A percentile compares a stretch with the other conserved stretches of the same genome.
Conservation (phyloP, 92 coral and sea anemone species). For the Epizoanthus rinbou region DNA sequence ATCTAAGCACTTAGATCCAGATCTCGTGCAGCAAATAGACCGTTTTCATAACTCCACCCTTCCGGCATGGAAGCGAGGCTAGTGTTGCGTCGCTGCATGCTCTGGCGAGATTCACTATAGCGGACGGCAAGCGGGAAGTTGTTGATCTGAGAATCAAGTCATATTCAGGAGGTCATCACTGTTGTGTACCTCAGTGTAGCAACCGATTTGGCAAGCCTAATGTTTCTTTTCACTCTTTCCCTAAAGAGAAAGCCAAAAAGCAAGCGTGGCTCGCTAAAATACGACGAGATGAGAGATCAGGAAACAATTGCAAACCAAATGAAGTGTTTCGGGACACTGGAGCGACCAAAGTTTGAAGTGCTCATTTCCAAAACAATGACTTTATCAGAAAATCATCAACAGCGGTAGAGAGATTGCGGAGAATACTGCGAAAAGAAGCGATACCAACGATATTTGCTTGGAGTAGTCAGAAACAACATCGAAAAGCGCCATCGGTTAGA, state of each 20-base stretch:
- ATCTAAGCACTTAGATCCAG: no score
- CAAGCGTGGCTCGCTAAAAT: background rate
- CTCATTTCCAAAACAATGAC: no score
- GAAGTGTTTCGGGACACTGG: background rate
- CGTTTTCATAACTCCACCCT: conserved; percentile 10
- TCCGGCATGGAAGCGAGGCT: background rate
- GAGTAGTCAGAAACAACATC: no score
- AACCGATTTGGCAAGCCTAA: background rate
- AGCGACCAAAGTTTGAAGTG: background rate
- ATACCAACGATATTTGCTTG: no score
- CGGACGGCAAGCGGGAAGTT: background rate
- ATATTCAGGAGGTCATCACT: conserved; percentile 1
- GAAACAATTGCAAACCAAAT: background rate
- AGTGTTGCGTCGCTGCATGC: background rate
- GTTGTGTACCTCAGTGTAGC: conserved; percentile 1
- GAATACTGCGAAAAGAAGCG: no score
- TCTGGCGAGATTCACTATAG: background rate
- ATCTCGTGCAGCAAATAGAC: background rate
- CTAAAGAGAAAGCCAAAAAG: background rate
- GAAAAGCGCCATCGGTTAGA: no score
- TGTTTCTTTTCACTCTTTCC: conserved; percentile 6
- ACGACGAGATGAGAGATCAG: background rate
- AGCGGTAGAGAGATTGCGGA: no score
- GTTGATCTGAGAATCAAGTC: background rate
- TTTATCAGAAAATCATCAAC: no score